Evolutionary conservation across 1,140 invertebrate genomes (phyloP).

Genomic region (Drosophila bocqueti): DNA sequence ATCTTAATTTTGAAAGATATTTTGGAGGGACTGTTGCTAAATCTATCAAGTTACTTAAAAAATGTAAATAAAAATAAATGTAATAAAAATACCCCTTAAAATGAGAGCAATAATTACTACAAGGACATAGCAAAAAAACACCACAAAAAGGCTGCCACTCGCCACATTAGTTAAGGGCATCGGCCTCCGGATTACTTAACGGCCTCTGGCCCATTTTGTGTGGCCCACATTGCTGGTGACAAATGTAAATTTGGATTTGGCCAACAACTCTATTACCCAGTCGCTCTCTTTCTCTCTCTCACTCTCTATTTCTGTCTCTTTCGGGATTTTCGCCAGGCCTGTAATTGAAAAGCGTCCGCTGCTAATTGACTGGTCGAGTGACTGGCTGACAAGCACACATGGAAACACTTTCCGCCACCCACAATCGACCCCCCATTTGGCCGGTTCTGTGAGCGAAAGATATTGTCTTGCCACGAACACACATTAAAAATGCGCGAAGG

Average conservation of each 20-base stretch:
- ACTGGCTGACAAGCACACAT: slow-evolving; percentile 50
- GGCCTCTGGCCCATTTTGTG: slow-evolving; percentile 39
- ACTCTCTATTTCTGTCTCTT: neutral
- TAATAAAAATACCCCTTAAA: neutral
- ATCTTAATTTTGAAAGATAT: too few relatives aligned
- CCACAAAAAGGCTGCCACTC: neutral
- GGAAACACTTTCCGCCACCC: slow-evolving; percentile 36
- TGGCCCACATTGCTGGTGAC: slow-evolving; percentile 49
- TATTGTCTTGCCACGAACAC: slow-evolving; percentile 21
- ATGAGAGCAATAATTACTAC: neutral
- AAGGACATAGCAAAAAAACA: neutral
- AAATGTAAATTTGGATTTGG: slow-evolving; percentile 48
- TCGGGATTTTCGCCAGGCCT: slow-evolving; percentile 10
- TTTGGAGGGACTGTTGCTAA: too few relatives aligned
- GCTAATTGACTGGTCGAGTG: slow-evolving; percentile 55
- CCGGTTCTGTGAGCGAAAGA: neutral
- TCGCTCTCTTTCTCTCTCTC: neutral
- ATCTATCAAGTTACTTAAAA: too few relatives aligned
- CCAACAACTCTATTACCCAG: neutral
- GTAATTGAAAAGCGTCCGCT: slow-evolving; percentile 56
- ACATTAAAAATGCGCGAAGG: slow-evolving; percentile 27
- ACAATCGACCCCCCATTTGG: neutral
- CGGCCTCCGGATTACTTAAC: slow-evolving; percentile 12
- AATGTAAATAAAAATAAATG: neutral
- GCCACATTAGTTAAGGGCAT: slow-evolving; percentile 16